A percentile compares a stretch with the other conserved stretches of the same genome.
Evolutionary conservation across 2,797 vertebrate species (phyloP).

Genomic region (Argya squamiceps): DNA sequence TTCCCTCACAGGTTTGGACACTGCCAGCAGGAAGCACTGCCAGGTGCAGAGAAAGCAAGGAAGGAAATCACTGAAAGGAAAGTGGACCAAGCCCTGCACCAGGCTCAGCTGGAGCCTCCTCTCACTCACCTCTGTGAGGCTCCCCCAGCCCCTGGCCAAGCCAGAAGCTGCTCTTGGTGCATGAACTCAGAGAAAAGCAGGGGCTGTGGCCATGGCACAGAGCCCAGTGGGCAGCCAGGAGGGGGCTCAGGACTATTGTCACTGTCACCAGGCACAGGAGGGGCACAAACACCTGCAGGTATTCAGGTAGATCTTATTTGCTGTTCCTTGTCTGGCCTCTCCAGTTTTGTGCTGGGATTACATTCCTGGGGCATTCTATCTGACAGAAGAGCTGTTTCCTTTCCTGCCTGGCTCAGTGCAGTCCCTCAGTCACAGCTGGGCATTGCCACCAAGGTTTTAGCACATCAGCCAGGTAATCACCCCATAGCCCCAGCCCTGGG

Average conservation of each 20-base stretch:
- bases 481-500: neutral
- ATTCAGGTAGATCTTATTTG: neutral
- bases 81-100: neutral
- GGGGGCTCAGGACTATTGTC: accelerated
- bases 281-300: neutral
- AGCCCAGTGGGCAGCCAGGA: neutral
- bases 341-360: neutral
- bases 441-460: neutral
- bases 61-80: slow-evolving; percentile 6
- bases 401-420: neutral
- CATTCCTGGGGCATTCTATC: neutral
- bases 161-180: neutral
- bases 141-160: neutral
- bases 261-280: neutral
- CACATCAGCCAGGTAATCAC: neutral
- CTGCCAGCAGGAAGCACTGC: neutral
- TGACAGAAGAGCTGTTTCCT: neutral
- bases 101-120: neutral
- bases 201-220: neutral
- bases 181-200: accelerated
- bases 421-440: neutral
- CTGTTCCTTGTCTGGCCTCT: neutral
- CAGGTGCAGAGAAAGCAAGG: slow-evolving; percentile 5
- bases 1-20: neutral
- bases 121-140: neutral